Evolutionary conservation across 2,797 vertebrate species (phyloP).

Genomic region (Tinamus major): DNA sequence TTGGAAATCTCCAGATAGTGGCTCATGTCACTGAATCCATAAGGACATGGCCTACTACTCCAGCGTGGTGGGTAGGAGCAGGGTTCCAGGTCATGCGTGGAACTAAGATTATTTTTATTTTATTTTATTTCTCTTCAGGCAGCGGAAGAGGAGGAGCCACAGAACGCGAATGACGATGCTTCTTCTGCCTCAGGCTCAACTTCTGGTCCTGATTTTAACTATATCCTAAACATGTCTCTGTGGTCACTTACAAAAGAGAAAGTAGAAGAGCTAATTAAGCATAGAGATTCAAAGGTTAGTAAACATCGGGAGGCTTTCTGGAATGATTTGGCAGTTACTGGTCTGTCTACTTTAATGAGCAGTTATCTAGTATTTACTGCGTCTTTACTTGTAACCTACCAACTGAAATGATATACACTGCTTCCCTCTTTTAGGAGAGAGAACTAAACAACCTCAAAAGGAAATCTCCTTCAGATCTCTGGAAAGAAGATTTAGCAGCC

Average conservation of each 20-base stretch:
- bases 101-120: background rate
- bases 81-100: background rate
- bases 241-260: conserved; percentile 98
- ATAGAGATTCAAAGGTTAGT: conserved; percentile 93
- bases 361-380: background rate
- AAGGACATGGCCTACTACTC: background rate
- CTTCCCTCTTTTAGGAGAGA: conserved; percentile 82
- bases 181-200: conserved; percentile 89
- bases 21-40: background rate
- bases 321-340: background rate
- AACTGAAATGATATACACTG: background rate
- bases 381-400: background rate
- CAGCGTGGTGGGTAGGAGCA: background rate
- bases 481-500: conserved; percentile 95
- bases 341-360: background rate
- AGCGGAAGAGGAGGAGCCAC: conserved; percentile 88
- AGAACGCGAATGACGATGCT: conserved; percentile 88
- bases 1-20: background rate
- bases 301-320: background rate
- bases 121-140: conserved; percentile 73
- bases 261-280: conserved; percentile 95
- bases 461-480: conserved; percentile 91
- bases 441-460: conserved; percentile 91
- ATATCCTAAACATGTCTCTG: conserved; percentile 98
- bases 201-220: conserved; percentile 96